These are phyloP conservation scores for Caenorhabditis sp. DNA, from an alignment of 2,888 invertebrate genomes.

Conservation along the genomic window DNA sequence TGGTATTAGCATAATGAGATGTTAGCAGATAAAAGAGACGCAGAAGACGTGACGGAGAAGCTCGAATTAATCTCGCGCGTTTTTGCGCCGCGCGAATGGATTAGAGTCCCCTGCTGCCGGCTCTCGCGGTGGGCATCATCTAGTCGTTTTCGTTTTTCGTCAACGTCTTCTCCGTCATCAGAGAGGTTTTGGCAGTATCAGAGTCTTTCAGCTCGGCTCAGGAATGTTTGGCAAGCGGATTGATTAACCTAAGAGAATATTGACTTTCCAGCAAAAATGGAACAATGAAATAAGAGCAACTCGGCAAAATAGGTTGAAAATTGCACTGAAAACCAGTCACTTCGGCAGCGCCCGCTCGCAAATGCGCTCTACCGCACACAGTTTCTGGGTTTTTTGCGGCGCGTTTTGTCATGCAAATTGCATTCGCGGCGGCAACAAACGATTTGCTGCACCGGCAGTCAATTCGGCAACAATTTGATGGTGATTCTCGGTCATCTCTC, in stretches of 20 bases:
- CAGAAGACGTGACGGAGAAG: slow-evolving; percentile 32
- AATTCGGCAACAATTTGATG: slow-evolving; percentile 23
- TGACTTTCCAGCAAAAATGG: too few relatives aligned
- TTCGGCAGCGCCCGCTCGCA: background rate
- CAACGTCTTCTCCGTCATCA: background rate
- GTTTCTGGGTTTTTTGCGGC: background rate
- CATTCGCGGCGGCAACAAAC: background rate
- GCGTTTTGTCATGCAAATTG: slow-evolving; percentile 35
- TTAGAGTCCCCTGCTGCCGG: slow-evolving; percentile 27
- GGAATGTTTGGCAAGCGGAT: too few relatives aligned
- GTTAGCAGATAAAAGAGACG: slow-evolving; percentile 13
- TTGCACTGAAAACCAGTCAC: background rate
- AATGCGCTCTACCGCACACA: slow-evolving; percentile 9
- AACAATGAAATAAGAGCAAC: too few relatives aligned
- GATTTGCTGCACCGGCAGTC: slow-evolving; percentile 17
- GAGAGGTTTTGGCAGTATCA: background rate
- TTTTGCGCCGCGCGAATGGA: slow-evolving; percentile 19
- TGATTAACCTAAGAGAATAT: too few relatives aligned
- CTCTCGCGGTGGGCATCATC: slow-evolving; percentile 8
- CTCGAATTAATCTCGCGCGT: slow-evolving; percentile 43
- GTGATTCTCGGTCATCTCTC: slow-evolving; percentile 38
- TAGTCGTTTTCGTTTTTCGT: slow-evolving; percentile 3
- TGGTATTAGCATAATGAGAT: slow-evolving; percentile 41
- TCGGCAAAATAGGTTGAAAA: background rate
- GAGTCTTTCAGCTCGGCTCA: too few relatives aligned